Evolutionary conservation across 2,888 invertebrate genomes (phyloP).

Genomic region (Eupithecia insigniata): DNA sequence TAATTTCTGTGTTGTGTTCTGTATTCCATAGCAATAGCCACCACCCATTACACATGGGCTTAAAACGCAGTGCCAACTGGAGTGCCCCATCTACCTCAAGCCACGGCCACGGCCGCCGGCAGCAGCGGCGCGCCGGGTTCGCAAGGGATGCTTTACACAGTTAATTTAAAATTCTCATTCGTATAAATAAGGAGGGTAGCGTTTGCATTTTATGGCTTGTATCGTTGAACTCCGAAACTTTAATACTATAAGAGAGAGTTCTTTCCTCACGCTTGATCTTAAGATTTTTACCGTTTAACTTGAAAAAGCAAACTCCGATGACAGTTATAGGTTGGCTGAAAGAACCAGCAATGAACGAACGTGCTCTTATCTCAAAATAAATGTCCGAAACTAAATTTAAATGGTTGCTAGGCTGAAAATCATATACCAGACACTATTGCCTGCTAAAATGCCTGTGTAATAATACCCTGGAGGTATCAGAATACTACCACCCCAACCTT

Average conservation of each 20-base stretch:
- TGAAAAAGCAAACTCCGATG: no score
- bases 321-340: no score
- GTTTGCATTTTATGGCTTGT: conserved; percentile 82
- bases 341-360: no score
- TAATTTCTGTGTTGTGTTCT: no score
- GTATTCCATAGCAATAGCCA: background rate
- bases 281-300: background rate
- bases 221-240: conserved; percentile 23
- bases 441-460: no score
- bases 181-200: conserved; percentile 83
- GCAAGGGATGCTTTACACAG: conserved; percentile 78
- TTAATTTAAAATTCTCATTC: conserved; percentile 84
- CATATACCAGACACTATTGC: no score
- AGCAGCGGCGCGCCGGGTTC: conserved; percentile 50
- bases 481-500: no score
- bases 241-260: background rate
- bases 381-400: no score
- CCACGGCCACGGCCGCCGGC: conserved; percentile 59
- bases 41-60: background rate
- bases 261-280: background rate
- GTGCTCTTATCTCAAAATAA: no score
- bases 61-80: conserved; percentile 50
- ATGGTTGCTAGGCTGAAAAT: no score
- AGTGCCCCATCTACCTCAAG: conserved; percentile 57
- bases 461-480: no score